phyloP scores from a whole-genome alignment of 2,797 vertebrate genomes.

The Heteromormyrus szaboi region DNA sequence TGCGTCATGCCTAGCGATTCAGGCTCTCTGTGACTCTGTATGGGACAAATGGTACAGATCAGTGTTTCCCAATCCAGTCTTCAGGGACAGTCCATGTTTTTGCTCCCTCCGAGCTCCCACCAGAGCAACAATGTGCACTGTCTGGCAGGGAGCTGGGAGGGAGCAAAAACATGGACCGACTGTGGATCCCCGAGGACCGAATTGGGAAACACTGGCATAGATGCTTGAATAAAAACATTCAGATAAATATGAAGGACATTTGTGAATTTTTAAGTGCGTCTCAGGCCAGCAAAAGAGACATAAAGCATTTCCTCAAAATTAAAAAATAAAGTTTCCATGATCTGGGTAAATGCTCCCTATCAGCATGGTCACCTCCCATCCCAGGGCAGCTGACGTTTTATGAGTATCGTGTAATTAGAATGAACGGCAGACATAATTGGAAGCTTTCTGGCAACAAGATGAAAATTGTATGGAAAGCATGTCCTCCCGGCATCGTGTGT shows the following conservation, averaged over 20 bases:
- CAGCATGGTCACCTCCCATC: background rate
- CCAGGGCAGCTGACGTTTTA: background rate
- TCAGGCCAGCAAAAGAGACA: background rate
- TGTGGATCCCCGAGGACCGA: background rate
- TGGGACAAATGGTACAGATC: background rate
- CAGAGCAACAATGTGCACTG: background rate
- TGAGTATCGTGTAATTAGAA: background rate
- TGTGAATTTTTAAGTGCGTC: background rate
- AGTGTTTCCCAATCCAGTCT: background rate
- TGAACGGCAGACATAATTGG: conserved; percentile 7
- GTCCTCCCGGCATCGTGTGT: background rate
- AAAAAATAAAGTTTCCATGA: background rate
- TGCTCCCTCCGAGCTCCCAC: background rate
- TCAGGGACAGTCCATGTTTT: background rate
- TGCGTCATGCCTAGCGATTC: background rate
- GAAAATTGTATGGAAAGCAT: conserved; percentile 1
- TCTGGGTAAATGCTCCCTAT: background rate
- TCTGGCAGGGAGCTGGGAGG: background rate
- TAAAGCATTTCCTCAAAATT: background rate
- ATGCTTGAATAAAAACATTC: background rate
- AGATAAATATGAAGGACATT: background rate
- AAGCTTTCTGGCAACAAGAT: conserved; percentile 7
- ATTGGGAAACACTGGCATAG: background rate
- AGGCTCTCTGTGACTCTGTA: background rate
- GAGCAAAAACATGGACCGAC: background rate